Base-by-base conservation (phyloP, 2,113 vertebrate genomes). In the Erythrolamprus reginae region DNA sequence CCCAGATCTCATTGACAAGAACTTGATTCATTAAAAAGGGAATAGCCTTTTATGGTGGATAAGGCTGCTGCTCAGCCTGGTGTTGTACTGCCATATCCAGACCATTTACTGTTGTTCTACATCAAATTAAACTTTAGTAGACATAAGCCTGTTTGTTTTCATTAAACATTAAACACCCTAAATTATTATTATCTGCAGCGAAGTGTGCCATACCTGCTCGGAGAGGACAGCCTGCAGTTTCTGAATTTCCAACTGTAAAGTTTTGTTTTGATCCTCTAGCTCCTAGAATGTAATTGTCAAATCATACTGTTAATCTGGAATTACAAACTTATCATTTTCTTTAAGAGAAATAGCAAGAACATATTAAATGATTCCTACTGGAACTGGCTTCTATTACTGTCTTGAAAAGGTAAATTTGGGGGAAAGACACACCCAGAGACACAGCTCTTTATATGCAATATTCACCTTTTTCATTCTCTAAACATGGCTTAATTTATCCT, bases 201-300 rank as follows among this genome's bases (percentile, higher is more conserved):
- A 90, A 93, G 90, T 17, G 50, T 53, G 82, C 12, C 91, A 26
- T 96, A 98, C 97, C 96, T 98, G 97, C 87, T 97, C 96, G 90
- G 97, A 96, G 52, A 97, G 17, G 87, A 96, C 88, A 88, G 93
- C 85, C 84, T 97, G 97, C 91, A 98, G 95, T 92, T 96, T 97
- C 94, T 97, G 95, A 93, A 98, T 93, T 95, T 98, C 97, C 92
- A 94, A 88, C 47, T 97, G 95, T 91, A 98, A 95, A 90, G 94
- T 0, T 89, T 96, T 2, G 77, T 98, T 98, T 90, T 97, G 96
- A 90, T 97, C 96, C 93, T 94, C 96, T 51, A 98, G 92, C 95
- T 95, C 91, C 97, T 98, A 88, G 28, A 95, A 97, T 26, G 53
- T 88, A 95, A 95, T 91, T 10, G 47, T 33, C 48, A n/a, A 85